phyloP scores from a whole-genome alignment of 1,140 invertebrate species.

The Aphelenchoides fujianensis region DNA sequence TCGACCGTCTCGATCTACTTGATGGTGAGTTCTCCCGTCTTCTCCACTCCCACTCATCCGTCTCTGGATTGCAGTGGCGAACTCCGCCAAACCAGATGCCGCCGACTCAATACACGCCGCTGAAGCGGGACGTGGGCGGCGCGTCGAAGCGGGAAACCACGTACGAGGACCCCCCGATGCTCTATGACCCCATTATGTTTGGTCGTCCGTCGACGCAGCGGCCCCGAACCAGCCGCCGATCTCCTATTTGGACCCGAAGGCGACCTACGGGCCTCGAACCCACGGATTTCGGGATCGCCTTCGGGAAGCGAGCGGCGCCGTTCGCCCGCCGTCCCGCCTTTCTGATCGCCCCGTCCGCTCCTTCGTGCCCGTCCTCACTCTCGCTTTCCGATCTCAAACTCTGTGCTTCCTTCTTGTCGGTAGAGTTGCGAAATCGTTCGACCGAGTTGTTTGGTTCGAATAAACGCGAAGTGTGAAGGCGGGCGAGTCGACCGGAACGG shows the following conservation, averaged over 20 bases:
- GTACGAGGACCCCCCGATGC: neutral
- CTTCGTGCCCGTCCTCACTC: neutral
- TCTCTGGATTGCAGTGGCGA: conserved; percentile 1
- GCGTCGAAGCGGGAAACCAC: neutral
- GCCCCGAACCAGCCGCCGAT: neutral
- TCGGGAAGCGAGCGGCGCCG: neutral
- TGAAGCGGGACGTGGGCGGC: neutral
- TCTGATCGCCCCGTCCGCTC: neutral
- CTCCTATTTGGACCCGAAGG: neutral
- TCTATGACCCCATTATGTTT: neutral
- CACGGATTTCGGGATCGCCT: neutral
- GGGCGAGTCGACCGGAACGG: neutral
- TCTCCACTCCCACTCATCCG: neutral
- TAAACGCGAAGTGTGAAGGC: neutral
- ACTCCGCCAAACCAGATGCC: neutral
- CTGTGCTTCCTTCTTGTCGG: neutral
- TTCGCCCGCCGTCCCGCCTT: neutral
- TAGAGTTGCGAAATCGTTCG: neutral
- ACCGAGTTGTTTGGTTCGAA: neutral
- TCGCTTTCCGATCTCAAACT: neutral
- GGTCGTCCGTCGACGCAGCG: neutral
- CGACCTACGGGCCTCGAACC: neutral
- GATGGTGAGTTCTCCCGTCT: neutral
- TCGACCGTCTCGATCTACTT: neutral
- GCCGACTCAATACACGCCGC: neutral